These are phyloP conservation scores for Uropsilus gracilis DNA, from an alignment of 2,113 vertebrate species.

Conservation along the genomic window DNA sequence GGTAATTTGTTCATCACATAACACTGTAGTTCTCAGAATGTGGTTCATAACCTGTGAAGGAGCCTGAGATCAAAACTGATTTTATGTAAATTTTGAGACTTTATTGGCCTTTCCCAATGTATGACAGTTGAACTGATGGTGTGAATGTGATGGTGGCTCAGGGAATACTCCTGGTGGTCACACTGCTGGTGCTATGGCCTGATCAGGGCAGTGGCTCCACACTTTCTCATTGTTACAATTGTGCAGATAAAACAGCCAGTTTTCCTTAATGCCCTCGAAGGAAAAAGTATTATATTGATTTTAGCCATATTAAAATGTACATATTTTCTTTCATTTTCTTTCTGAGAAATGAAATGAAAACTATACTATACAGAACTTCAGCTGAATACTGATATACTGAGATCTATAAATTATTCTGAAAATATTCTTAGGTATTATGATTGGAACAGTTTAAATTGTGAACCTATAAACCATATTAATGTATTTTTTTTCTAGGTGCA, in stretches of 20 bases:
- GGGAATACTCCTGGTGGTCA: not conserved
- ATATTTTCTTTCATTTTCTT: not conserved
- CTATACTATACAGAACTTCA: not conserved
- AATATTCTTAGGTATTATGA: not conserved
- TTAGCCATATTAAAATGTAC: too few species aligned
- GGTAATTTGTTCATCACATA: not conserved
- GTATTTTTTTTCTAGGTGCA: conserved; percentile 87
- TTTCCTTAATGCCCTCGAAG: not conserved
- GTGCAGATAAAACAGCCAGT: not conserved
- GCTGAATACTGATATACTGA: not conserved
- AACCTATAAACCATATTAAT: not conserved
- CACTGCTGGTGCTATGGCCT: not conserved
- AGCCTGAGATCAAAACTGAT: not conserved
- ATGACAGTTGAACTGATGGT: not conserved
- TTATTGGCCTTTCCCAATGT: not conserved
- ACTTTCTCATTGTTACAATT: rapidly evolving
- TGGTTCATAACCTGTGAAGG: not conserved
- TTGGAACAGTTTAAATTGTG: not conserved
- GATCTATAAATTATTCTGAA: not conserved
- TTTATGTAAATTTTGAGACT: not conserved
- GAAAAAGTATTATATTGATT: not conserved
- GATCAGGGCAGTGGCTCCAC: rapidly evolving
- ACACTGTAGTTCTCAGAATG: not conserved
- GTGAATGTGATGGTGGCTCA: not conserved
- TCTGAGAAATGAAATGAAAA: not conserved